Evolutionary conservation across 2,797 vertebrate species (phyloP), one percentile per base, ranked within the genome.

Genomic region (Chromis chromis): DNA sequence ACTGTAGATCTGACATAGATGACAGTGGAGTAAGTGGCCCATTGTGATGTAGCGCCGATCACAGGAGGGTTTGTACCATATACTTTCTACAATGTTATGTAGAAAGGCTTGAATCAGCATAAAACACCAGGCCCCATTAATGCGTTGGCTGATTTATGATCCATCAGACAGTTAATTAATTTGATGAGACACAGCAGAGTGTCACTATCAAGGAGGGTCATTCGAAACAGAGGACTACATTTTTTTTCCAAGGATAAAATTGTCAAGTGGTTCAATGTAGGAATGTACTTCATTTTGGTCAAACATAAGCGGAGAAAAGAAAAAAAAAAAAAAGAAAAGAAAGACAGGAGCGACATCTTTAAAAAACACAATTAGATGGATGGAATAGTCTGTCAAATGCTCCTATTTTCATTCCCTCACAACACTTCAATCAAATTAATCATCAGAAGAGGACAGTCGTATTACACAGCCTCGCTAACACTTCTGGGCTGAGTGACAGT

Each of bases 161-260:
- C 88, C 87, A 88, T 90, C 89, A 89, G 87, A 87, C 83, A 90
- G 86, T 93, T 92, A 89, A 92, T 93, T 92, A 90, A 92, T 92
- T 88, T 91, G 90, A 93, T 92, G 89, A 92, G 91, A 89, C 80
- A 89, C 87, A 92, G 89, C 91, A 91, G 88, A 92, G 88, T 88
- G 90, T 91, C 89, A 89, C 88, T 83, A 91, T 90, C 89, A 93
- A 89, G 81, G 87, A 89, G 90, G 87, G 90, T 91, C 87, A 90
- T 85, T 88, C 10, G 70, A 89, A 89, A 89, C 82, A 83, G 75
- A 87, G 87, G 82, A 89, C 77, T 82, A 71, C 57, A 77, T 81
- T 88, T 87, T 84, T 88, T 78, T 63, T 68, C 63, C 63, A 80
- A 79, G 86, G 76, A 84, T 72, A 86, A 83, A 88, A 85, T 81